phyloP scores from a whole-genome alignment of 2,113 vertebrate species.

The Mastomys natalensis region DNA sequence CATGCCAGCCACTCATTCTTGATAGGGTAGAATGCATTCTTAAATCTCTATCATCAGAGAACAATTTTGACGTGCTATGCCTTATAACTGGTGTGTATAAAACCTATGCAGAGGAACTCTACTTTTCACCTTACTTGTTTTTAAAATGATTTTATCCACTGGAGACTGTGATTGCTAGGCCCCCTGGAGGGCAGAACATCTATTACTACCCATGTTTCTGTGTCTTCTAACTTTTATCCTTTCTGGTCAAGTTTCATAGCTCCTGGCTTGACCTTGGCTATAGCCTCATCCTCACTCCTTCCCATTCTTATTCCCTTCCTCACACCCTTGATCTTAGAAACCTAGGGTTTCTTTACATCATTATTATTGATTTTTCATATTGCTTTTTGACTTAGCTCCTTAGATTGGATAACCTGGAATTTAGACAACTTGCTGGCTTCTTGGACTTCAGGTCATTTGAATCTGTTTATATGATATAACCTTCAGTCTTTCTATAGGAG shows the following conservation, averaged over 20 bases:
- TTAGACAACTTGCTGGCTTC: constrained; percentile 9
- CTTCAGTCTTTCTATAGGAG: neutral
- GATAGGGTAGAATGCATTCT: neutral
- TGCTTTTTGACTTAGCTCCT: constrained; percentile 32
- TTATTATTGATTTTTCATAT: constrained; percentile 28
- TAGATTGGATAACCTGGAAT: constrained; percentile 1
- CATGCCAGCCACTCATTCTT: neutral
- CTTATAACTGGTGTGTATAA: neutral
- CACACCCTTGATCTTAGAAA: neutral
- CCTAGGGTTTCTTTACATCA: neutral
- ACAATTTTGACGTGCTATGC: neutral
- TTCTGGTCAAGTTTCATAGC: neutral
- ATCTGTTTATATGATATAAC: neutral
- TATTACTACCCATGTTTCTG: neutral
- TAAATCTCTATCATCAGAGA: neutral
- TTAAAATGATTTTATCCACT: neutral
- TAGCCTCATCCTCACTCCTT: neutral
- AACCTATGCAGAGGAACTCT: neutral
- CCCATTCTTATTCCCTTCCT: neutral
- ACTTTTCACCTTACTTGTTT: neutral
- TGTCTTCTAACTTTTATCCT: neutral
- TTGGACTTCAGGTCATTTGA: neutral
- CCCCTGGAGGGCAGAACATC: neutral
- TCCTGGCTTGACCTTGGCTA: neutral
- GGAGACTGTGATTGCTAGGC: neutral